Evolutionary conservation across 2,888 invertebrate species (phyloP), one percentile per base, ranked within the genome.

Genomic region (Tinea semifulvella): DNA sequence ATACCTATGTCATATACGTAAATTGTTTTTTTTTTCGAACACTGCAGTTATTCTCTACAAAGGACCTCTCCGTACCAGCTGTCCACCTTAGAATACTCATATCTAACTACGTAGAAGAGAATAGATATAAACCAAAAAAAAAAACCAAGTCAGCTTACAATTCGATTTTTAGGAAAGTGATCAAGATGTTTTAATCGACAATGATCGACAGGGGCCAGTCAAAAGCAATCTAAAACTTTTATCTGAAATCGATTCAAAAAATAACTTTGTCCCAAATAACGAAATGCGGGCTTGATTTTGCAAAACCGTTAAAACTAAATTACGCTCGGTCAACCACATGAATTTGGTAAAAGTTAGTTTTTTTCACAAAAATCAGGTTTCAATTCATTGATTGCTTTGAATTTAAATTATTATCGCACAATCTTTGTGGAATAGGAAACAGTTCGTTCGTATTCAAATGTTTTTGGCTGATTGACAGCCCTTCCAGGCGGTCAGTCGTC

Each of bases 401-500:
- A 68, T 64, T 61, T 56, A 65, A 67, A 65, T 68, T 57, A 56
- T 56, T 75, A 77, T 77, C 77, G 68, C 53, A 49, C 64, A 65
- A 77, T 77, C 79, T 70, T 52, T 62, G 63, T 65, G 64, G 64
- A 68, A 71, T 68, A 57, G 60, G 68, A 62, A 66, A 66, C 69
- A 60, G 63, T 40, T 40, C 14, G 13, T 38, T 56, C 62, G 66
- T 75, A 77, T 79, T 79, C 70, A 79, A 79, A 79, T 70, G 65
- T 56, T 46, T 18, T 44, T 39, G 56, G 61, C 40, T 75, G 77
- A 79, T 79, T 79, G 79, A 79, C 79, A 76, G 75, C 75, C 68
- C 79, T 55, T n/a, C 69, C 70, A 56, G 79, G 79, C 70, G 79
- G 77, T 70, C 77, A 73, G 61, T 58, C 63, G 60, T 57, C 49